Base-by-base conservation (phyloP, 2,888 invertebrate genomes). In the Chloromyia formosa region DNA sequence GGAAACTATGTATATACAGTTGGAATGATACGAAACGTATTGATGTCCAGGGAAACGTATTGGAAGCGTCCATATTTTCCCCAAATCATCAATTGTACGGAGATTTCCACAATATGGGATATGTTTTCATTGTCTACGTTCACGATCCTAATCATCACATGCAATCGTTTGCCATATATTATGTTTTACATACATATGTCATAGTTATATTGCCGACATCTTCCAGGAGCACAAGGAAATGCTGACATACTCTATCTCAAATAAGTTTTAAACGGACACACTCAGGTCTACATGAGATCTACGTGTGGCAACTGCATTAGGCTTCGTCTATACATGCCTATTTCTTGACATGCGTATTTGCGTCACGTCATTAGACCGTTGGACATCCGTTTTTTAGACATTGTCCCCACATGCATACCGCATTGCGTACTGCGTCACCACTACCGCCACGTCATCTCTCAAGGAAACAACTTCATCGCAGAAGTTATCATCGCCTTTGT, bases 171-270 rank as follows among this genome's bases (percentile, higher is more conserved):
- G 91, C 92, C 54, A 91, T 94, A 40, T 0, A 94, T 94, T 0
- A 93, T 92, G 18, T 95, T 95, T 87, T 94, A 94, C 81, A 90
- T 95, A 94, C 86, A 90, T 93, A 82, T 94, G 93, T 93, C 95
- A 95, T 81, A 88, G 92, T 0, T 92, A 90, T 82, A 87, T 94
- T 23, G 93, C 95, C 80, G 91, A 93, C 78, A 86, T 95, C 35
- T 94, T 94, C 88, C 88, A 90, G 79, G 88, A 90, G 78, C 91
- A 91, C 84, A 95, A 95, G 84, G 86, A 87, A 76, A 90, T 90
- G 14, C 85, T 95, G 35, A 86, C 90, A 0, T 82, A 86, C 86
- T 0, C 80, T 81, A 2, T 85, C 87, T 56, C 88, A 88, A 86
- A 90, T 91, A 81, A 85, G 82, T 35, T n/a, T 9, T 42, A 5